phyloP scores from a whole-genome alignment of 2,888 invertebrate species.

The Macropis europaea region DNA sequence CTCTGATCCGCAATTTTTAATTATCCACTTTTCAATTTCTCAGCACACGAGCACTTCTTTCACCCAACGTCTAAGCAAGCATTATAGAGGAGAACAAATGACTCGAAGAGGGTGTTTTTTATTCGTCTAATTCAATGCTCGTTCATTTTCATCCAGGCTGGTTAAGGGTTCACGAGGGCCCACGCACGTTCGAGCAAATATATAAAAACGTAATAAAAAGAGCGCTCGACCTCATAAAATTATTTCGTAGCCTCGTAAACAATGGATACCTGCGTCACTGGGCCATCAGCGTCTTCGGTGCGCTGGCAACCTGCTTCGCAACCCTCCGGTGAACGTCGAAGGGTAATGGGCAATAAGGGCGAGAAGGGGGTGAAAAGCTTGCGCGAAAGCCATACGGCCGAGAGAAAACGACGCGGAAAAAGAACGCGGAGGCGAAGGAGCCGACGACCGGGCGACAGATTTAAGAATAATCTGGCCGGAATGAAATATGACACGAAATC shows the following conservation, averaged over 20 bases:
- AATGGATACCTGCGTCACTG: conserved; percentile 42
- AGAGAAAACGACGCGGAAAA: conserved; percentile 9
- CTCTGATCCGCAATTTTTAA: no score
- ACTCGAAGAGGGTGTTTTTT: no score
- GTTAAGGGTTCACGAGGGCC: neutral
- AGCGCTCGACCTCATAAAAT: conserved; percentile 14
- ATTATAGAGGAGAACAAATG: no score
- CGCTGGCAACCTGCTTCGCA: conserved; percentile 5
- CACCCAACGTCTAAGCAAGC: no score
- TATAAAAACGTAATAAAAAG: conserved; percentile 46
- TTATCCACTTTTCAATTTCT: no score
- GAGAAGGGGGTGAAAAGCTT: neutral
- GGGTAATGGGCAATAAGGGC: conserved; percentile 40
- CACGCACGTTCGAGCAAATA: conserved; percentile 18
- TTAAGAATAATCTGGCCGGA: conserved; percentile 22
- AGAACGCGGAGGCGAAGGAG: conserved; percentile 15
- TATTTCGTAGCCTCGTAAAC: conserved; percentile 44
- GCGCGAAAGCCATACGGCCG: neutral
- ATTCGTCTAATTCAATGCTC: neutral
- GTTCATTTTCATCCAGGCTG: conserved; percentile 10
- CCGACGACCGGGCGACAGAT: conserved; percentile 31
- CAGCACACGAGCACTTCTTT: no score
- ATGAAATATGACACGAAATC: conserved; percentile 14
- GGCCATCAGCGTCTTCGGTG: conserved; percentile 44
- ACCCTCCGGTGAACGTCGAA: conserved; percentile 25